phyloP scores from a whole-genome alignment of 1,140 invertebrate species.

The Andrena cerasifolii region DNA sequence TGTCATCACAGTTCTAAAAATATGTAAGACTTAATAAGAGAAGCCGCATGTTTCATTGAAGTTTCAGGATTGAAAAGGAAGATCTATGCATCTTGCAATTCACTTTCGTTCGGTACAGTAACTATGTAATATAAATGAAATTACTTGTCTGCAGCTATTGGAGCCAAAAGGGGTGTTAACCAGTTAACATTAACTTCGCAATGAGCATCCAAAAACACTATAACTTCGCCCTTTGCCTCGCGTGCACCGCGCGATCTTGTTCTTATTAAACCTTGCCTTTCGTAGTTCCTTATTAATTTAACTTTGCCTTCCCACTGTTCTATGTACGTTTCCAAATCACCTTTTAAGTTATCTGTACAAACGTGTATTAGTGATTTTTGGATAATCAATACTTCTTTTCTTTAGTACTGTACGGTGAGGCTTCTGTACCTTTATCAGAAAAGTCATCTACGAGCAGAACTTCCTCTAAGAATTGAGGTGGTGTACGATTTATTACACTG shows the following conservation, averaged over 20 bases:
- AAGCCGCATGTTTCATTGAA: background rate
- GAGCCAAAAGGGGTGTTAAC: conserved; percentile 96
- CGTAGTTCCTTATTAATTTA: conserved; percentile 91
- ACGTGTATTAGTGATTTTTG: conserved; percentile 18
- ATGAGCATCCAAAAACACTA: conserved; percentile 98
- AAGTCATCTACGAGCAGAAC: conserved; percentile 99
- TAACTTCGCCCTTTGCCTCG: conserved; percentile 96
- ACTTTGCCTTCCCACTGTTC: conserved; percentile 94
- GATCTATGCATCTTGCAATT: background rate
- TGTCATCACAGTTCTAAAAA: conserved; percentile 92
- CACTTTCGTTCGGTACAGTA: background rate
- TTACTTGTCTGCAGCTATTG: conserved; percentile 93
- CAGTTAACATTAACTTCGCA: conserved; percentile 97
- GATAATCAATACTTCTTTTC: background rate
- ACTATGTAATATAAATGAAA: background rate
- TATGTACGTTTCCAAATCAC: conserved; percentile 94
- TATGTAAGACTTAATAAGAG: conserved; percentile 37
- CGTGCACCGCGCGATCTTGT: conserved; percentile 96
- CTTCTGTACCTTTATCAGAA: conserved; percentile 92
- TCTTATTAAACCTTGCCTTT: conserved; percentile 95
- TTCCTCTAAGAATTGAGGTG: conserved; percentile 95
- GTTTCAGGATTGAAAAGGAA: background rate
- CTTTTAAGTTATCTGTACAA: conserved; percentile 92
- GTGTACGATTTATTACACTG: conserved; percentile 96
- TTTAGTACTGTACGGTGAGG: background rate